phyloP scores from a whole-genome alignment of 2,113 vertebrate genomes.

The Manacus vitellinus region DNA sequence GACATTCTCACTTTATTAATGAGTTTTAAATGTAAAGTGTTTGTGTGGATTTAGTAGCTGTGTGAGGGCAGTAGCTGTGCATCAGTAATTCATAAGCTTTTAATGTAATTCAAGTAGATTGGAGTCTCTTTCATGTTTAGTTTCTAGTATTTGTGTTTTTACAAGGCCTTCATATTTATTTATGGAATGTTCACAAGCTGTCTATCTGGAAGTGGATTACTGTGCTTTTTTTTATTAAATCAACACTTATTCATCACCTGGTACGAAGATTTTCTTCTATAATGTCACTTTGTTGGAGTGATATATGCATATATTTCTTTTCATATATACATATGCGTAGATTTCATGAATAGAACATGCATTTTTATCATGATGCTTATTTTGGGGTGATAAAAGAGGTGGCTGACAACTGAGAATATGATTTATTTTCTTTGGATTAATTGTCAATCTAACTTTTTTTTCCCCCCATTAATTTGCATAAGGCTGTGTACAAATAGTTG shows the following conservation, averaged over 20 bases:
- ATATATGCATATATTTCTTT: slow-evolving; percentile 1
- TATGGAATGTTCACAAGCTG: slow-evolving; percentile 24
- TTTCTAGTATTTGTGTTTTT: slow-evolving; percentile 40
- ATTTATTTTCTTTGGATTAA: slow-evolving; percentile 31
- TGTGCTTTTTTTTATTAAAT: neutral
- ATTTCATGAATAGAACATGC: neutral
- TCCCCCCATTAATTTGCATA: neutral
- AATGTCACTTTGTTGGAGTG: slow-evolving; percentile 14
- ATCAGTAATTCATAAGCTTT: slow-evolving; percentile 4
- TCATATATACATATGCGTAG: neutral
- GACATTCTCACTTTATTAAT: neutral
- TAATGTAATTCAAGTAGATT: slow-evolving; percentile 4
- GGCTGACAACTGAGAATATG: neutral
- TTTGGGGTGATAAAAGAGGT: slow-evolving; percentile 7
- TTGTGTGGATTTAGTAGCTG: neutral
- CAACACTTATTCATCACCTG: neutral
- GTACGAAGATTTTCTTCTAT: neutral
- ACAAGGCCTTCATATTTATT: slow-evolving; percentile 30
- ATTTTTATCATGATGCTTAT: neutral
- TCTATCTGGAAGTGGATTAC: slow-evolving; percentile 30
- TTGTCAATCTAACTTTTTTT: neutral
- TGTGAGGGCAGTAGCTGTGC: neutral
- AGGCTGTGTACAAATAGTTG: neutral
- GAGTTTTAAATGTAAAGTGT: neutral
- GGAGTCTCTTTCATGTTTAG: slow-evolving; percentile 39